Base-by-base conservation (phyloP, 2,797 vertebrate species). In the Sebastes steindachneri region DNA sequence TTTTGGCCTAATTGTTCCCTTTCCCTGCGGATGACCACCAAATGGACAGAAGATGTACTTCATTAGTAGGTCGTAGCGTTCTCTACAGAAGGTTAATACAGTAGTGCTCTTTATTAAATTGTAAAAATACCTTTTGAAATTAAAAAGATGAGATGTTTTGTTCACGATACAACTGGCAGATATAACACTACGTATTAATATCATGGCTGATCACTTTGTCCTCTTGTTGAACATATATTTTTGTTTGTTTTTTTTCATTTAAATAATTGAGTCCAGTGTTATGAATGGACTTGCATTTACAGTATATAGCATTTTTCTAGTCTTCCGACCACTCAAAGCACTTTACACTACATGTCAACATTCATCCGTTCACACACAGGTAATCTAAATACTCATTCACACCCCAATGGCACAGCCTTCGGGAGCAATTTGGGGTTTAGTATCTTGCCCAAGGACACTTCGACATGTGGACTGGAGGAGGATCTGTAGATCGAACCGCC, bases 1-100 rank as follows among this genome's bases (percentile, higher is more conserved):
- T 48, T 90, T 75, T 83, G 75, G 66, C 75, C 82, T 91, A 90
- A 93, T 92, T 93, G 90, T 89, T 89, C 78, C 80, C 78, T 88
- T 83, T 90, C 91, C 90, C 90, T 78, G 77, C 79, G 88, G 89
- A 89, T 93, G 83, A 79, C 64, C 80, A 86, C 66, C 80, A 88
- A 87, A 84, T 72, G 76, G 85, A 86, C 62, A 79, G 67, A 80
- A 75, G 59, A 82, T 71, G 79, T 76, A 75, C 75, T 87, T 87
- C 76, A 90, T 84, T 80, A 83, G 80, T 69, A 81, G 84, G 90
- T 89, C 79, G 5, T 78, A 87, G 81, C 69, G 87, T 92, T 82
- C 83, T 91, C 69, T 72, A 77, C 78, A 71, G 58, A 83, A 87
- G 90, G 89, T 89, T 89, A 93, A 92, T 87, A 71, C 31, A 86